Evolutionary conservation across 2,888 invertebrate species (phyloP), one percentile per base, ranked within the genome.

Genomic region (Frankliniella intonsa): DNA sequence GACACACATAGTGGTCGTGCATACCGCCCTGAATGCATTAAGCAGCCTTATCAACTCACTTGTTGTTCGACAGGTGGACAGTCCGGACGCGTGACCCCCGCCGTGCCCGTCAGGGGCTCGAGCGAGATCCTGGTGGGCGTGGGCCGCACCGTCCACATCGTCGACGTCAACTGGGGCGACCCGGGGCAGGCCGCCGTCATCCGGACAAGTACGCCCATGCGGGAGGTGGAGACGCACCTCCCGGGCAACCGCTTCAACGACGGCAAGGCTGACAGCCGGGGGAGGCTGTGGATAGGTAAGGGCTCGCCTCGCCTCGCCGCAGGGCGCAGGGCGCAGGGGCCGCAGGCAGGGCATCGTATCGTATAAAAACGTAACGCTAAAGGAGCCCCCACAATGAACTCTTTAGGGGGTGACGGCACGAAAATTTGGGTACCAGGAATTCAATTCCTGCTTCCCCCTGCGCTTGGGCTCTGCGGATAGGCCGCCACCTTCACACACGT

Each of bases 251-350:
- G 69, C 69, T 76, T 76, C 25, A 76, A 76, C 69, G 69, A 76
- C 69, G 69, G 69, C 69, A 76, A 76, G 69, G 69, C 69, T 12
- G 69, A 76, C 25, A 25, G 25, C 11, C 8, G 25, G 69, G 69
- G 69, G 22, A 76, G 69, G 69, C 69, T 76, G 22, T 76, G 69
- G 69, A 76, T 76, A 22, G 69, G 69, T 76, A 25, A 76, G 69
- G 7, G 19, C 62, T 7, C 14, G 62, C 14, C 55, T 55, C 14
- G 14, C 55, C 7, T 2, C 14, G 55, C 55, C 55, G 14, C 10
- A 19, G 10, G 55, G 55, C n/a, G n/a, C n/a, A n/a, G n/a, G n/a
- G n/a, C n/a, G n/a, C n/a, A n/a, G n/a, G n/a, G n/a, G n/a, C n/a
- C n/a, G n/a, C n/a, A n/a, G n/a, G n/a, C n/a, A n/a, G n/a, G n/a